These are phyloP conservation scores for Agrochola litura DNA, from an alignment of 2,888 invertebrate genomes.

Conservation along the genomic window DNA sequence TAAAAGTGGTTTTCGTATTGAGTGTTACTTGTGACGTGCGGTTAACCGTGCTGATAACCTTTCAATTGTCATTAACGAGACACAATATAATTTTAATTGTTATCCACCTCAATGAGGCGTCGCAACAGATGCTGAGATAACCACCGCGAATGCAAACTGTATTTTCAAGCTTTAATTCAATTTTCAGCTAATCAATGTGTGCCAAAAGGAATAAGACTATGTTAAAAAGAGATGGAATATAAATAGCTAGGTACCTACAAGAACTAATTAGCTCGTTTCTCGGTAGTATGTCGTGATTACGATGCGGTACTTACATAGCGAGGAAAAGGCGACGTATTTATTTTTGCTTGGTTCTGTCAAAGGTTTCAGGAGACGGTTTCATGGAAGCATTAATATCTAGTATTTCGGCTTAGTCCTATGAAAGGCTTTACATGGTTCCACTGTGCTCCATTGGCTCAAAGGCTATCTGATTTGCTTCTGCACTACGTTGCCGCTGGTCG, in stretches of 20 bases:
- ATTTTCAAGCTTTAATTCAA: constrained; percentile 1
- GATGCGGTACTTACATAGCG: neutral
- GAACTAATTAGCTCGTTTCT: constrained; percentile 22
- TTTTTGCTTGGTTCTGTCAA: constrained; percentile 6
- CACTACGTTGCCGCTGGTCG: neutral
- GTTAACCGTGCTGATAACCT: neutral
- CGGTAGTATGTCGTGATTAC: neutral
- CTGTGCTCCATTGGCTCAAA: neutral
- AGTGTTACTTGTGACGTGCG: neutral
- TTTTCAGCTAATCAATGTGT: neutral
- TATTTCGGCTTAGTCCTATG: neutral
- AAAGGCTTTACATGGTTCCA: neutral
- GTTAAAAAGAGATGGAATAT: neutral
- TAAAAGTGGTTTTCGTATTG: neutral
- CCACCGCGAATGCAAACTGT: neutral
- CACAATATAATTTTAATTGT: too few relatives aligned
- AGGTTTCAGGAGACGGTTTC: neutral
- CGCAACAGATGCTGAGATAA: too few relatives aligned
- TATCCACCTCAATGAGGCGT: too few relatives aligned
- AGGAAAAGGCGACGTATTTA: constrained; percentile 7
- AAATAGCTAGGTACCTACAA: neutral
- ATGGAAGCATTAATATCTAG: neutral
- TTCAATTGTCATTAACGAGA: too few relatives aligned
- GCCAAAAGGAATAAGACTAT: neutral
- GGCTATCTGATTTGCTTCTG: too few relatives aligned